Base-by-base conservation (phyloP, 1,140 invertebrate genomes). In the Charaxes varanes region DNA sequence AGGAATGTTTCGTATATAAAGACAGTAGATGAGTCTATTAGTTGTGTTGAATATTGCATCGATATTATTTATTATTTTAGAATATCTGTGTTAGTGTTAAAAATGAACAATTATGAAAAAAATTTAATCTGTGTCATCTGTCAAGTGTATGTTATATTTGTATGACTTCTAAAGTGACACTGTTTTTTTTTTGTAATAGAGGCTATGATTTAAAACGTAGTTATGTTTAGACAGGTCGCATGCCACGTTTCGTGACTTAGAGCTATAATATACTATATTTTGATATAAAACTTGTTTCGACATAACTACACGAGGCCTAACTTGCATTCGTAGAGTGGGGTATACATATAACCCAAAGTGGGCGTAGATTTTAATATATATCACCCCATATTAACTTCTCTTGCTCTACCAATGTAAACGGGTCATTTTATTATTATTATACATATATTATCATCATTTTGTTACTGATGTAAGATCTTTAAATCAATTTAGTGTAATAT, bases 21-120 rank as follows among this genome's bases (percentile, higher is more conserved):
- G 31, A 40, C 26, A 41, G 13, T 41, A 41, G 19, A 13, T 42
- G 34, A 42, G 19, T 42, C 23, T 34, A 33, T 31, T 31, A 33
- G 21, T 30, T 40, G 26, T 40, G 28, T 40, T 30, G n/a, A 19
- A 22, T 32, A 22, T 42, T 14, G 28, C 23, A 16, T 42, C 18
- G 30, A 42, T 42, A 24, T 42, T 42, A 42, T 32, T 33, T 42
- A 35, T 35, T 35, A 24, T 19, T 21, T 21, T 23, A 21, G 33
- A 7, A 2, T 23, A 33, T 31, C 14, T 34, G 18, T 34, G 17
- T 34, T 34, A 10, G 12, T 34, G 4, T 22, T 16, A 4, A 18
- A 28, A 17, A 18, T 16, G 28, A n/a, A 28, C 12, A 28, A 7
- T 6, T 7, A 6, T 11, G 21, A 32, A 10, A 10, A n/a, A 18